Conservation (phyloP, 2,113 vertebrate genomes). For the Cariama cristata region DNA sequence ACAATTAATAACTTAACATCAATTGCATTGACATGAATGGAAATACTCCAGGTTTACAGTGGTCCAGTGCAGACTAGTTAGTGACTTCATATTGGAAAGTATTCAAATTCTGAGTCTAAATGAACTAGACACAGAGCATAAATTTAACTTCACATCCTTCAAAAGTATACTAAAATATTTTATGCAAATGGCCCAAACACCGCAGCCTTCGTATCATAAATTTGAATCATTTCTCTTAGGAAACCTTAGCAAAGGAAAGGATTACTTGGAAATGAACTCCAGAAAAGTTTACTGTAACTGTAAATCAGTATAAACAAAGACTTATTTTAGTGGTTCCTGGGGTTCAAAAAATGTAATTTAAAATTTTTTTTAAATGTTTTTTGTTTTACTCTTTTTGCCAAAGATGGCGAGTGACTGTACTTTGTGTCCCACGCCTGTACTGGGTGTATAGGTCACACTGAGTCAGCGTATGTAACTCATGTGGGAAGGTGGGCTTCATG, state of each 20-base stretch:
- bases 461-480: accelerated
- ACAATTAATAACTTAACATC: neutral
- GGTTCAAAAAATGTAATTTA: neutral
- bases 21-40: neutral
- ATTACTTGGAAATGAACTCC: neutral
- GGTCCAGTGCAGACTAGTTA: neutral
- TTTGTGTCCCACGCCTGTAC: neutral
- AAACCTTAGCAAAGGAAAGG: neutral
- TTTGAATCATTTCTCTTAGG: neutral
- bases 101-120: neutral
- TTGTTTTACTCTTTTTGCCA: neutral
- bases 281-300: neutral
- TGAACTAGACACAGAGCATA: neutral
- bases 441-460: neutral
- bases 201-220: neutral
- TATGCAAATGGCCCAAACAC: neutral
- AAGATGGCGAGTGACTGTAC: neutral
- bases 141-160: neutral
- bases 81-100: neutral
- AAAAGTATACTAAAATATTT: neutral
- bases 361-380: neutral
- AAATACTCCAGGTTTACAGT: neutral
- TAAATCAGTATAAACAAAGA: neutral
- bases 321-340: neutral
- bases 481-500: neutral